Base-by-base conservation (phyloP, 2,888 invertebrate genomes). In the Orthonychiurus folsomi region DNA sequence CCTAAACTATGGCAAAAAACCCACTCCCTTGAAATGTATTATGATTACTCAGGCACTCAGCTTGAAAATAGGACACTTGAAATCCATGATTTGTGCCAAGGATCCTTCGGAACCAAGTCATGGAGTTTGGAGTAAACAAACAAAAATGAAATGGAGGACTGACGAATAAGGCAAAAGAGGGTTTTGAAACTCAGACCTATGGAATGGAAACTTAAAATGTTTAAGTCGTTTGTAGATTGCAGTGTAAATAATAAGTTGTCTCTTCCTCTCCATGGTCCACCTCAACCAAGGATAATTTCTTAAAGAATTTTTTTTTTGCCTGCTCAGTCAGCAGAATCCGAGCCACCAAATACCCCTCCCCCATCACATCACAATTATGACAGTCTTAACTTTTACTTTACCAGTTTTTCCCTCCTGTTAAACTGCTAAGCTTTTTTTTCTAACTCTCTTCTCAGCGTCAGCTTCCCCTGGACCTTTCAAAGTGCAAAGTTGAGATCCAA, bases 171-270 rank as follows among this genome's bases (percentile, higher is more conserved):
- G n/a, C n/a, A n/a, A n/a, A n/a, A n/a, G n/a, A n/a, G n/a, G n/a
- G n/a, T n/a, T n/a, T n/a, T n/a, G n/a, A n/a, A n/a, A n/a, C n/a
- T n/a, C n/a, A n/a, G n/a, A n/a, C n/a, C n/a, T n/a, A n/a, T n/a
- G n/a, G n/a, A n/a, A n/a, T n/a, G 37, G 15, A 37, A 37, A 37
- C 37, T 37, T 37, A 37, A 37, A 37, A 37, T 37, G 37, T 37
- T 37, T 37, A 37, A 37, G 37, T 37, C 37, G 37, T n/a, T n/a
- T n/a, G n/a, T 5, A 15, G 37, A 9, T 15, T 37, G 37, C 5
- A 37, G 37, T 37, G 37, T 37, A 37, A 37, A 37, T 37, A 37
- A 37, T 37, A 37, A n/a, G n/a, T n/a, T n/a, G n/a, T n/a, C n/a
- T 37, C 37, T 37, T 9, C 37, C 15, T 37, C 37, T 37, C 37